Percentiles rank a stretch among this genome's conserved stretches.
Evolutionary conservation across 2,888 invertebrate genomes (phyloP).

Genomic region (Torymus texanus): DNA sequence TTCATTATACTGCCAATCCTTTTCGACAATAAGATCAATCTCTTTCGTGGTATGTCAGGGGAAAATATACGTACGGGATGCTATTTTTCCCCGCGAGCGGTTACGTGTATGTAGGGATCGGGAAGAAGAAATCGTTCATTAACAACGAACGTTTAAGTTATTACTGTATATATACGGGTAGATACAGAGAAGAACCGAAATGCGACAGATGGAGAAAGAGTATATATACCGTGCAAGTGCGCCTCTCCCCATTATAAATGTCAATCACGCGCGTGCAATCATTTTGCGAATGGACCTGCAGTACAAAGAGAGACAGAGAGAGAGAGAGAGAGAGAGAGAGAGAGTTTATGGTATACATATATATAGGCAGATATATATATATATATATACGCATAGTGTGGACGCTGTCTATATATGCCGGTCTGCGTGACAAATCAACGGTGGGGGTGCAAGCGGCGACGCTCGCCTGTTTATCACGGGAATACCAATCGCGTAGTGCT

Average conservation of each 20-base stretch:
- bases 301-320: too few species aligned
- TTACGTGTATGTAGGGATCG: too few species aligned
- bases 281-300: slow-evolving; percentile 4
- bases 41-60: slow-evolving; percentile 8
- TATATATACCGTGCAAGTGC: neutral
- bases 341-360: slow-evolving; percentile 53
- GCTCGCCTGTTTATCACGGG: slow-evolving; percentile 12
- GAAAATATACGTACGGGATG: neutral
- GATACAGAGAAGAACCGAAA: neutral
- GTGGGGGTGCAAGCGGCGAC: neutral
- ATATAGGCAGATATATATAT: slow-evolving; percentile 39
- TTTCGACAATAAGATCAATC: slow-evolving; percentile 47
- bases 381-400: neutral
- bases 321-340: slow-evolving; percentile 53
- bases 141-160: neutral
- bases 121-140: slow-evolving; percentile 40
- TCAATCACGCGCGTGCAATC: slow-evolving; percentile 56
- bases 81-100: neutral
- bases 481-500: neutral
- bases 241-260: slow-evolving; percentile 57
- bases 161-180: too few species aligned
- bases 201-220: slow-evolving; percentile 57
- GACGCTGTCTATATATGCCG: neutral
- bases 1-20: neutral
- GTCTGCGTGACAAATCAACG: slow-evolving; percentile 28